Conservation (phyloP, 2,113 vertebrate genomes). For the Antechinus stuartii region DNA sequence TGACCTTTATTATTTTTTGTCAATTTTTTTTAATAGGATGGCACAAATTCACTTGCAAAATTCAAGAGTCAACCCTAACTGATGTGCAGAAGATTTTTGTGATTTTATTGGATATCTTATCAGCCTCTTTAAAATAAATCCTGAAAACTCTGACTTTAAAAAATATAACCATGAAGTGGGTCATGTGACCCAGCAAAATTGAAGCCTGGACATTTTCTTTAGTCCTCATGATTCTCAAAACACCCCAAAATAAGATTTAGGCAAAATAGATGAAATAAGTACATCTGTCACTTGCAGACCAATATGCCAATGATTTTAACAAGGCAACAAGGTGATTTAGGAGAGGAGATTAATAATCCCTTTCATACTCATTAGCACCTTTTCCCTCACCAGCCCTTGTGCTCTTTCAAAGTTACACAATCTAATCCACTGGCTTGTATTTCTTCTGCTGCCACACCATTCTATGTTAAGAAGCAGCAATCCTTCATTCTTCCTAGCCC, state of each 20-base stretch:
- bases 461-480: not conserved
- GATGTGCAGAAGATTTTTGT: not conserved
- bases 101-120: not conserved
- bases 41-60: not conserved
- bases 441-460: not conserved
- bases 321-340: not conserved
- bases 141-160: not conserved
- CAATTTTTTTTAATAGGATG: not conserved
- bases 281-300: not conserved
- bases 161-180: too few relatives aligned
- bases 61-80: not conserved
- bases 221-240: not conserved
- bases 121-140: not conserved
- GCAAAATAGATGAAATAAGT: not conserved
- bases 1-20: slow-evolving; percentile 21
- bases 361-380: not conserved
- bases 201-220: not conserved
- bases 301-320: not conserved
- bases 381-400: too few relatives aligned
- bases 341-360: not conserved
- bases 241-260: not conserved
- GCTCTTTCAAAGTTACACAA: too few relatives aligned
- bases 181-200: not conserved
- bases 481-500: not conserved
- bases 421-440: too few relatives aligned